Percentiles rank a stretch among this genome's conserved stretches.
These are phyloP conservation scores for Anguilla rostrata DNA, from an alignment of 2,113 vertebrate genomes.

Conservation along the genomic window DNA sequence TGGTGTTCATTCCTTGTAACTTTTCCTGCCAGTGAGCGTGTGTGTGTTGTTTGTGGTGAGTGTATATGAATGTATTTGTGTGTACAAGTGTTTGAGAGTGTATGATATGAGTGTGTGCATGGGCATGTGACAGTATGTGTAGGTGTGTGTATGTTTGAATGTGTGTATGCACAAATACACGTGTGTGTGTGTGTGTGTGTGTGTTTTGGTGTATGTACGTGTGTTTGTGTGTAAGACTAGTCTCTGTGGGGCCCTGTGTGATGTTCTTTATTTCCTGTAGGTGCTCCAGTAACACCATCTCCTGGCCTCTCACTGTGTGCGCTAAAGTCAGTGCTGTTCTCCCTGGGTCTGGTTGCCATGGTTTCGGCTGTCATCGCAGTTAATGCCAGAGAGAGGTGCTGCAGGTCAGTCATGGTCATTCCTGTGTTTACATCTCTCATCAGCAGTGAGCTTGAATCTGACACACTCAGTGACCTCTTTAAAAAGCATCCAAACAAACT, in stretches of 20 bases:
- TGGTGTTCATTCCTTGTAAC: too few species aligned
- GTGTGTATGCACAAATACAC: too few species aligned
- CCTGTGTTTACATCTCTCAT: background rate
- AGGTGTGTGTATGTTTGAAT: too few species aligned
- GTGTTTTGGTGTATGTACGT: background rate
- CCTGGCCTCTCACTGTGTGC: background rate
- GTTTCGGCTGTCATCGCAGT: conserved; percentile 7
- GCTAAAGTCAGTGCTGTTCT: conserved; percentile 12
- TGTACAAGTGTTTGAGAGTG: background rate
- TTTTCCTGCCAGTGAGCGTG: too few species aligned
- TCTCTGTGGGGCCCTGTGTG: too few species aligned
- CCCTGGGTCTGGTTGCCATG: background rate
- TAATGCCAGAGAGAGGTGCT: background rate
- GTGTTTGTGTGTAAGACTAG: too few species aligned
- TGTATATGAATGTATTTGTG: background rate
- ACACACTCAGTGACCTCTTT: too few species aligned
- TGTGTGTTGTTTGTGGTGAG: background rate
- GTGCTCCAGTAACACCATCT: background rate
- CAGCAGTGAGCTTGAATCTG: too few species aligned
- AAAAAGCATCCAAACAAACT: too few species aligned
- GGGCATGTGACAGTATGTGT: too few species aligned
- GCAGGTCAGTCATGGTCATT: background rate
- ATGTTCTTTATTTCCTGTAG: background rate
- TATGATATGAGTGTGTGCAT: background rate
- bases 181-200: background rate